Evolutionary conservation across 1,140 invertebrate genomes (phyloP).

Genomic region (Tenebrio molitor): DNA sequence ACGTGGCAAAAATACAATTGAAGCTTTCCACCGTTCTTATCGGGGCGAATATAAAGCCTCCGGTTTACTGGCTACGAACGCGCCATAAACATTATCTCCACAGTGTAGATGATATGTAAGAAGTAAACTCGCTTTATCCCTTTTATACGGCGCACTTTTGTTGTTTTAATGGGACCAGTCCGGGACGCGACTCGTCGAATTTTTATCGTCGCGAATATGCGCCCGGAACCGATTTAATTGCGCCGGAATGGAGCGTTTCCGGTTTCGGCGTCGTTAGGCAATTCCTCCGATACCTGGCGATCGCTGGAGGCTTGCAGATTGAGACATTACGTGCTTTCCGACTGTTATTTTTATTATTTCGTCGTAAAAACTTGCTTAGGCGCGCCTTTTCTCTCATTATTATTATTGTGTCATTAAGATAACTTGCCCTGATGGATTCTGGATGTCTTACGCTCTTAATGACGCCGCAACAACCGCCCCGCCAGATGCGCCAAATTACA

Average conservation of each 20-base stretch:
- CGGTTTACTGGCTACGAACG: slow-evolving; percentile 52
- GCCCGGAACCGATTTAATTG: slow-evolving; percentile 27
- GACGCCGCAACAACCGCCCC: too few relatives aligned
- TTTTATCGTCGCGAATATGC: too few relatives aligned
- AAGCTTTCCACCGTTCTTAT: slow-evolving; percentile 47
- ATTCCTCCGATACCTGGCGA: background rate
- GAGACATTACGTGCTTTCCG: background rate
- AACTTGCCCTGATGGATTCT: too few relatives aligned
- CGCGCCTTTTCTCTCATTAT: background rate
- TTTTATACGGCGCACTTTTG: slow-evolving; percentile 44
- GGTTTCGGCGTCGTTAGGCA: background rate
- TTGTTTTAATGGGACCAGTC: slow-evolving; percentile 31
- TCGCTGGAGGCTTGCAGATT: slow-evolving; percentile 1
- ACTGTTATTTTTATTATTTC: background rate
- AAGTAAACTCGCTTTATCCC: slow-evolving; percentile 46
- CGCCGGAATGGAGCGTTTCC: background rate
- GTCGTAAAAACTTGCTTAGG: background rate
- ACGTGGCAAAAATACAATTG: slow-evolving; percentile 51
- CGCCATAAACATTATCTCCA: slow-evolving; percentile 52
- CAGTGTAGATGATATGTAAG: slow-evolving; percentile 50
- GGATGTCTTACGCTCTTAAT: too few relatives aligned
- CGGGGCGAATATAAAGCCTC: slow-evolving; percentile 44
- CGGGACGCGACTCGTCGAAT: slow-evolving; percentile 3
- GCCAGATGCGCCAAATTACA: too few relatives aligned
- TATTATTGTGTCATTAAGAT: background rate